phyloP scores from a whole-genome alignment of 1,140 invertebrate genomes.

The Ylistrum balloti region DNA sequence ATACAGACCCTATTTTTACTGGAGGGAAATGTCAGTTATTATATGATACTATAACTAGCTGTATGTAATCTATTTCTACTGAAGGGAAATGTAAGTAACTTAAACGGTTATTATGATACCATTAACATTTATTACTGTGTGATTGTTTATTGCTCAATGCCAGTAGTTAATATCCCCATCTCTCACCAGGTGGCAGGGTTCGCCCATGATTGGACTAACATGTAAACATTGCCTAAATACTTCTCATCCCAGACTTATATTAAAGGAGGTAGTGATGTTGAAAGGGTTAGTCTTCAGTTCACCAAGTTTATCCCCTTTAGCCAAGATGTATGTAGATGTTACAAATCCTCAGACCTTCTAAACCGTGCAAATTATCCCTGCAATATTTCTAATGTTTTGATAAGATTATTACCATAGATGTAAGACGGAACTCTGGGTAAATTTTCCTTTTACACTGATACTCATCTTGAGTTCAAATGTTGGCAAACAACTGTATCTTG shows the following conservation, averaged over 20 bases:
- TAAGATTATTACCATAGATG: background rate
- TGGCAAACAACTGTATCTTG: background rate
- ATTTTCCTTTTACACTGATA: slow-evolving; percentile 18
- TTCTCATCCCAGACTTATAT: background rate
- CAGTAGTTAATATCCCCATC: background rate
- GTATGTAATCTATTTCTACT: background rate
- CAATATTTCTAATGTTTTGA: background rate
- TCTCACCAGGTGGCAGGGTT: slow-evolving; percentile 36
- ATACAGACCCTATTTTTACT: background rate
- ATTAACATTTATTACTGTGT: background rate
- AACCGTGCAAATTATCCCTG: background rate
- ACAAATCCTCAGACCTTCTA: background rate
- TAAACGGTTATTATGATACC: background rate
- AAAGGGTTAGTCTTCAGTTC: background rate
- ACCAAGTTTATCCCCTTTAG: background rate
- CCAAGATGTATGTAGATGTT: background rate
- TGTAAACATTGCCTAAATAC: slow-evolving; percentile 26
- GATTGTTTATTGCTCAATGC: background rate
- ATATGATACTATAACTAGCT: background rate
- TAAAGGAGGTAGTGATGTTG: background rate
- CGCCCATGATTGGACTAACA: background rate
- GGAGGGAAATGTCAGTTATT: background rate
- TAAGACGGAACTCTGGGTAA: background rate
- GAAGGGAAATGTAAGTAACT: background rate
- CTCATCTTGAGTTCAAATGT: background rate